Evolutionary conservation across 1,140 invertebrate genomes (phyloP).

Genomic region (Drosophila tristis): DNA sequence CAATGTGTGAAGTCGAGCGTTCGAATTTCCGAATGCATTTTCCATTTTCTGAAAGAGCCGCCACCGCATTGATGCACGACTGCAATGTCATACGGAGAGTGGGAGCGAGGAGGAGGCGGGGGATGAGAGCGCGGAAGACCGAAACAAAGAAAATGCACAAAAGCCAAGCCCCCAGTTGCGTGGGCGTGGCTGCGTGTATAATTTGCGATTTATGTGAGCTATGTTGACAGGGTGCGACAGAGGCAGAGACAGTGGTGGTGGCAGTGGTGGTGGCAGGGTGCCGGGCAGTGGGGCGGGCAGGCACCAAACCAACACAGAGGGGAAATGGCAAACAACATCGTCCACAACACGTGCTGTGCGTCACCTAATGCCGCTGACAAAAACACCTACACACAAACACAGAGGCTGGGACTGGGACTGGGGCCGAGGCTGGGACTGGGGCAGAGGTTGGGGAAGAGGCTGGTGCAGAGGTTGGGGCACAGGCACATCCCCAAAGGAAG

Average conservation of each 20-base stretch:
- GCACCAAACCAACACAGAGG: too few relatives aligned
- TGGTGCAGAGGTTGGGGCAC: not conserved
- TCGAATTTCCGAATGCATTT: conserved; percentile 77
- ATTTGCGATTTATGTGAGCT: conserved; percentile 79
- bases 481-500: conserved; percentile 44
- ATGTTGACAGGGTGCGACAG: conserved; percentile 47
- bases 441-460: not conserved
- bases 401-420: not conserved
- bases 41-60: conserved; percentile 49
- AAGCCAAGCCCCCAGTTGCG: conserved; percentile 58
- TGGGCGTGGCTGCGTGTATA: conserved; percentile 74
- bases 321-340: conserved; percentile 40
- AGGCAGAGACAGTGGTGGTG: conserved; percentile 3
- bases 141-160: conserved; percentile 69
- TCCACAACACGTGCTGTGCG: conserved; percentile 72
- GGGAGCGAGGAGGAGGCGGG: too few relatives aligned
- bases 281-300: too few relatives aligned
- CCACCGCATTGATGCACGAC: conserved; percentile 45
- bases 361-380: conserved; percentile 68
- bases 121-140: not conserved
- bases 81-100: conserved; percentile 15
- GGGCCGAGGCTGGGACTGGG: not conserved
- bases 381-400: conserved; percentile 50
- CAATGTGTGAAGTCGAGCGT: conserved; percentile 79
- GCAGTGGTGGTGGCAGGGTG: not conserved